Percentiles rank a stretch among this genome's conserved stretches.
Conservation (phyloP, 2,888 invertebrate species). For the Neuroscelio doddi region DNA sequence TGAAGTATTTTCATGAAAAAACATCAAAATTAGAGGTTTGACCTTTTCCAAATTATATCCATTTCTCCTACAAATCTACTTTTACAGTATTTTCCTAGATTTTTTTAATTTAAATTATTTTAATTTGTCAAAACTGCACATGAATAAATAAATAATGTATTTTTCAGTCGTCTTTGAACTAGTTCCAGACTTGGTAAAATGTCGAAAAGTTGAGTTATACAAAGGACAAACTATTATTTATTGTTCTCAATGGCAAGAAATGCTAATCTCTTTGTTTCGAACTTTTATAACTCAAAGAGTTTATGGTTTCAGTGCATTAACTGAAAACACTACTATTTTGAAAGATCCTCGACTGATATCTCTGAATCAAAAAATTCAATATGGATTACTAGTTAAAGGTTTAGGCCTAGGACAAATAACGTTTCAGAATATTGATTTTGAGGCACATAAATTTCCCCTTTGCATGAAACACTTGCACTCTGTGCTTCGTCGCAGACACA, state of each 20-base stretch:
- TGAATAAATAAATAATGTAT: too few species aligned
- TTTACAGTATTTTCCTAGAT: not conserved
- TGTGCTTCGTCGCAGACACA: conserved; percentile 75
- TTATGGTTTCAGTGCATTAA: conserved; percentile 34
- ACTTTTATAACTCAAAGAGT: conserved; percentile 68
- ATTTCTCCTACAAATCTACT: too few species aligned
- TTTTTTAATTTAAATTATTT: conserved; percentile 17
- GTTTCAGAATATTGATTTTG: conserved; percentile 70
- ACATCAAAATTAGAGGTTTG: too few species aligned
- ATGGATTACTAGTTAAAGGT: conserved; percentile 39
- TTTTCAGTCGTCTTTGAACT: conserved; percentile 74
- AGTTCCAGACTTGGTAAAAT: conserved; percentile 74
- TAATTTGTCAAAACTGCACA: not conserved
- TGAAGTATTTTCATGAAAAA: too few species aligned
- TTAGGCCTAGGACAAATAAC: conserved; percentile 51
- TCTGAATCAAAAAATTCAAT: conserved; percentile 53
- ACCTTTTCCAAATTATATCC: too few species aligned
- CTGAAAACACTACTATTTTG: conserved; percentile 29
- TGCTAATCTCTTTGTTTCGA: conserved; percentile 73
- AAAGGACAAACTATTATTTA: conserved; percentile 75
- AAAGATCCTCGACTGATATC: conserved; percentile 59
- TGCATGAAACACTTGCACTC: conserved; percentile 79
- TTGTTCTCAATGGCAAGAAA: conserved; percentile 75
- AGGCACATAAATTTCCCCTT: conserved; percentile 74
- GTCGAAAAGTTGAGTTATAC: conserved; percentile 73